Evolutionary conservation across 2,113 vertebrate species (phyloP), one percentile per base, ranked within the genome.

Genomic region (Plecturocebus donacophilus): DNA sequence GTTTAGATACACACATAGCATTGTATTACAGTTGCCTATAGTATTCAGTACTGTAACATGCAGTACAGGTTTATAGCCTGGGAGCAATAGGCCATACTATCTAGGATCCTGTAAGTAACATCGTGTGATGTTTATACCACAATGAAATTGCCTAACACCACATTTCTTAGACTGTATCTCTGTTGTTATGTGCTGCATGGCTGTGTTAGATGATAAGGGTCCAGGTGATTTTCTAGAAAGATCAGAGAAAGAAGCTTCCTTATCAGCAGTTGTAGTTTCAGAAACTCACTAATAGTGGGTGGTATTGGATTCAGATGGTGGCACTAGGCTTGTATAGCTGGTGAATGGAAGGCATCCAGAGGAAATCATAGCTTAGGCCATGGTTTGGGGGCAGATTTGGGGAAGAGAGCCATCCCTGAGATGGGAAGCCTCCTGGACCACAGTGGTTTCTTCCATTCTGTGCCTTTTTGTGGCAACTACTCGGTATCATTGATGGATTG

Each of bases 141-240:
- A 40, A 40, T 13, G 38, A 40, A 73, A 40, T 73, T 40, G 70
- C 70, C 21, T 73, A 40, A 40, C 10, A 73, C 20, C 11, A 20
- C 70, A 25, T 73, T 40, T 73, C n/a, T 40, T 12, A 40, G 70
- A 40, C 6, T n/a, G 20, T 25, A 13, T 40, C 70, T 73, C 38
- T 21, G 11, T 73, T 9, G n/a, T 71, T 71, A 71, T 5, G 20
- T 38, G 35, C n/a, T 21, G n/a, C n/a, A 42, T 45, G 17, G 40
- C 73, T 76, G 73, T 76, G 38, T 76, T 27, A 25, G 40, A 77
- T 42, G 40, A 40, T 77, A 77, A 52, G 76, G 16, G 40, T 73
- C 49, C 54, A 77, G 75, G 42, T 56, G 75, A 35, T 92, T 95
- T 95, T 85, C 56, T 92, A 82, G 75, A 61, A 95, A 23, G 56